Evolutionary conservation across 2,888 invertebrate genomes (phyloP).

Genomic region (Philopedon plagiatum): DNA sequence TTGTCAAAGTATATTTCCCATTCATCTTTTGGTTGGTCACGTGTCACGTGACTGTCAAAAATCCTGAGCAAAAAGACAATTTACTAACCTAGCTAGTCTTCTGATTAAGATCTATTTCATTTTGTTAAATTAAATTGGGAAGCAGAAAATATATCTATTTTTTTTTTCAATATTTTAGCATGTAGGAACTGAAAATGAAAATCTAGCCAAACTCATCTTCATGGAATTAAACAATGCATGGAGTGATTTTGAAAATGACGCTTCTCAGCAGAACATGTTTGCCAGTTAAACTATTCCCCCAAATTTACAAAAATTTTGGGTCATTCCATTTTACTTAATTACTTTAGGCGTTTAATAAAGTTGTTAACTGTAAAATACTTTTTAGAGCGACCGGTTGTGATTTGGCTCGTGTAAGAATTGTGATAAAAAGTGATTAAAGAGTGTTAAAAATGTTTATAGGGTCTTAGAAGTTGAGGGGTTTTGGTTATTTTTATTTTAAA

Average conservation of each 20-base stretch:
- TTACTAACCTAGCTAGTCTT: too few species aligned
- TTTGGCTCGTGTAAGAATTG: slow-evolving; percentile 22
- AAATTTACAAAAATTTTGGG: slow-evolving; percentile 16
- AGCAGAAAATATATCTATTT: background rate
- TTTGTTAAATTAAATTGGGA: too few species aligned
- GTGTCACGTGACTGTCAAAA: too few species aligned
- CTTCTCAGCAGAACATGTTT: slow-evolving; percentile 81
- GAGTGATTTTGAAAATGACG: slow-evolving; percentile 95
- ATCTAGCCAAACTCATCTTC: slow-evolving; percentile 95
- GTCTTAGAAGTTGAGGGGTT: background rate
- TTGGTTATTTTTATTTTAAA: background rate
- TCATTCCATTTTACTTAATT: slow-evolving; percentile 46
- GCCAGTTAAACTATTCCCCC: slow-evolving; percentile 57
- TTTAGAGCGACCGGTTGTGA: slow-evolving; percentile 36
- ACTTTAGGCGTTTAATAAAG: slow-evolving; percentile 26
- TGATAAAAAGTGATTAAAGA: slow-evolving; percentile 16
- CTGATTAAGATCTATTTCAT: too few species aligned
- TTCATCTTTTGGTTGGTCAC: too few species aligned
- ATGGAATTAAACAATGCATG: slow-evolving; percentile 99
- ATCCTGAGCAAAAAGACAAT: too few species aligned
- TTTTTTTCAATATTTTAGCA: slow-evolving; percentile 75
- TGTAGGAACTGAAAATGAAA: slow-evolving; percentile 92
- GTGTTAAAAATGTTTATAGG: slow-evolving; percentile 8
- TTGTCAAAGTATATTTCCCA: too few species aligned
- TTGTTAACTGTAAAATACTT: background rate